Base-by-base conservation (phyloP, 2,888 invertebrate species). In the Leptinotarsa tumamoca region DNA sequence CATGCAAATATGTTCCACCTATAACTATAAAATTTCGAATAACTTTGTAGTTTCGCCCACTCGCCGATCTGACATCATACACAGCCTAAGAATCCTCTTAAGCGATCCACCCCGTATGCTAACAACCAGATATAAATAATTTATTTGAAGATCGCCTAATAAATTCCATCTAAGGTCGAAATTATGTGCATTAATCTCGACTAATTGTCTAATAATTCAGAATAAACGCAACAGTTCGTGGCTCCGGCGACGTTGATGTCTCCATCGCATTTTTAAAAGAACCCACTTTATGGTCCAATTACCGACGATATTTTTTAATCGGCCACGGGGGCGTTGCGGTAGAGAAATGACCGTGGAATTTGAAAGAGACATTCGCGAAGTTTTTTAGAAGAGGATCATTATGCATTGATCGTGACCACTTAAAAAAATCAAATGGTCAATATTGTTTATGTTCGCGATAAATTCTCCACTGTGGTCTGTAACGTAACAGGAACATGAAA, bases 171-270 rank as follows among this genome's bases (percentile, higher is more conserved):
- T 83, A 83, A 84, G 85, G 83, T 84, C 82, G 83, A 82, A 84
- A 85, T 86, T 85, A 85, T 84, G 84, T 82, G 85, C 86, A 87
- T 87, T 86, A 85, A 86, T 86, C 85, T 83, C 80, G 79, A 80
- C 84, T 87, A 87, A 87, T 87, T 86, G 86, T 85, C 84, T 84
- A 85, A 86, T 87, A 87, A 86, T 85, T 87, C 84, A 85, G 84
- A 82, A 81, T 82, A 79, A 83, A 82, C 82, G 84, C 81, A 81
- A 81, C 79, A 83, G 84, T 84, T 86, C 86, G 86, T 86, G 86
- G 84, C 83, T 81, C 78, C 74, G 75, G 75, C 78, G 84, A 83
- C 85, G 81, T 85, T 86, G 86, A 85, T 85, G 86, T 86, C 86
- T 86, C 85, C 86, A 86, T 86, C 82, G 77, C 77, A 80, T 80